Evolutionary conservation across 2,797 vertebrate species (phyloP).

Genomic region (Scolopax bukidnonensis): DNA sequence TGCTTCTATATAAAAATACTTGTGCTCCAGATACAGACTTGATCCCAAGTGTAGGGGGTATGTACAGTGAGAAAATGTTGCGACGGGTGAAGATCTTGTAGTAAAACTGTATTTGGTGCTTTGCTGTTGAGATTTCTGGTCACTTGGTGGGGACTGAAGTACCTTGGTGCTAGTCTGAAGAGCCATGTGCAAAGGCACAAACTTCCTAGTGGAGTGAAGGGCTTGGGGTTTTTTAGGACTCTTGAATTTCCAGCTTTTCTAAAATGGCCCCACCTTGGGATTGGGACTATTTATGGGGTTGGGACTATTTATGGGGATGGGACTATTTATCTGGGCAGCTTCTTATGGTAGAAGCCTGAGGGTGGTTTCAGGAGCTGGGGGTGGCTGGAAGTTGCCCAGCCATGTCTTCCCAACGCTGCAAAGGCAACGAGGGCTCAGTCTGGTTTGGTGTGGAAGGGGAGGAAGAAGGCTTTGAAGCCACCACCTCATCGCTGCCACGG

Average conservation of each 20-base stretch:
- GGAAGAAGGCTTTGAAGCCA: not conserved
- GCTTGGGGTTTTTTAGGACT: not conserved
- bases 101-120: not conserved
- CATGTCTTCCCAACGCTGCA: not conserved
- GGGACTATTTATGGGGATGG: not conserved
- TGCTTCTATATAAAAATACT: not conserved
- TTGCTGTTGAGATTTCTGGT: not conserved
- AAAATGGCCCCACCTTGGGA: accelerated
- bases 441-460: not conserved
- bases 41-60: not conserved
- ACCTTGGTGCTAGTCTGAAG: not conserved
- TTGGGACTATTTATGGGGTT: no score
- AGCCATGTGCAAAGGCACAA: not conserved
- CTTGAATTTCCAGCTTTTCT: not conserved
- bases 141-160: not conserved
- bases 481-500: not conserved
- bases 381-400: not conserved
- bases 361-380: not conserved
- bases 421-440: not conserved
- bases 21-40: not conserved
- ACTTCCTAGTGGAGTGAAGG: not conserved
- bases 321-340: not conserved
- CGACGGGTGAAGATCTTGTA: not conserved
- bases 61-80: not conserved
- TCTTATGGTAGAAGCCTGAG: not conserved